Evolutionary conservation across 1,140 invertebrate species (phyloP).

Genomic region (Caenorhabditis latens): DNA sequence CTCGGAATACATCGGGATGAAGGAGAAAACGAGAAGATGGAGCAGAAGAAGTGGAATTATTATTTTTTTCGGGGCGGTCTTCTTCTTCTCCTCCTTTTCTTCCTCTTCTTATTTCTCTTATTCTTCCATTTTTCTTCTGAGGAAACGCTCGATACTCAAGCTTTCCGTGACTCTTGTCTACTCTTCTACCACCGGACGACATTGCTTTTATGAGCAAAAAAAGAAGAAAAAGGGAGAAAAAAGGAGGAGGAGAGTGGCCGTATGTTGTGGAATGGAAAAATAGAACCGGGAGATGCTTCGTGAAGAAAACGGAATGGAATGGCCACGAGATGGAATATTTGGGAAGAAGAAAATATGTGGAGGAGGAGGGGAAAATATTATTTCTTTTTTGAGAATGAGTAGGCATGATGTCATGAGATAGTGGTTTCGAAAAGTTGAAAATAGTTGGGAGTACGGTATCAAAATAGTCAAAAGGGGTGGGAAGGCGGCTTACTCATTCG

Average conservation of each 20-base stretch:
- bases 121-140: not conserved
- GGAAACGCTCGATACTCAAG: constrained; percentile 42
- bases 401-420: no score
- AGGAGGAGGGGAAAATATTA: not conserved
- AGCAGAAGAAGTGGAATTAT: constrained; percentile 43
- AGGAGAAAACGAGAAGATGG: not conserved
- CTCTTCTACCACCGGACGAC: constrained; percentile 29
- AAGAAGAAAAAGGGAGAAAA: not conserved
- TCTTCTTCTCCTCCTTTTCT: not conserved
- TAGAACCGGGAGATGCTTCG: not conserved
- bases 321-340: constrained; percentile 6
- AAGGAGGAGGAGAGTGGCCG: not conserved
- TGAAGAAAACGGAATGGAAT: not conserved
- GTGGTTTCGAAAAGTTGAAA: no score
- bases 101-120: not conserved
- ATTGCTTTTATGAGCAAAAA: constrained; percentile 54
- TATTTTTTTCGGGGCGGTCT: constrained; percentile 34
- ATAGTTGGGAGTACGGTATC: no score
- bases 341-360: not conserved
- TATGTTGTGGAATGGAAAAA: constrained; percentile 28
- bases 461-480: no score
- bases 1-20: not conserved
- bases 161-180: constrained; percentile 43
- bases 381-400: no score
- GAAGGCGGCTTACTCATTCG: no score